These are phyloP conservation scores for Xyliphius kryptos DNA, from an alignment of 2,113 vertebrate species.

Conservation along the genomic window DNA sequence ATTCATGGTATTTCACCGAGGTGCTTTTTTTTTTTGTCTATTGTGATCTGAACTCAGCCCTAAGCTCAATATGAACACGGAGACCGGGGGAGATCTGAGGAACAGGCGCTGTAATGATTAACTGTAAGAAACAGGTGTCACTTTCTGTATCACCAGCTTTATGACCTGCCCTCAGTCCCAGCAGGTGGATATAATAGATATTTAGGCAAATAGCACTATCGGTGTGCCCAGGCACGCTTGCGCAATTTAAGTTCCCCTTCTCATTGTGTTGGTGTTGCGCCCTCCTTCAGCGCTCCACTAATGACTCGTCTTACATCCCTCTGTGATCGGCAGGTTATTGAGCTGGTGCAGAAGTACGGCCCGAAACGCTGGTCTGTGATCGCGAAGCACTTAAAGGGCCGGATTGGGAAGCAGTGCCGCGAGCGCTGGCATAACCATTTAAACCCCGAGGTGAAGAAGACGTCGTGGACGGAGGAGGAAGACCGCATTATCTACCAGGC, in stretches of 20 bases:
- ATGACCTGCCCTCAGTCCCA: conserved; percentile 27
- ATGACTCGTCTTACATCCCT: not conserved
- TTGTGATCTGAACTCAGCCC: too few species aligned
- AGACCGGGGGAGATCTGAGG: not conserved
- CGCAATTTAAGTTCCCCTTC: conserved; percentile 39
- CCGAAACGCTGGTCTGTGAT: conserved; percentile 98
- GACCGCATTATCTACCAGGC: conserved; percentile 98
- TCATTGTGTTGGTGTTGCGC: conserved; percentile 47
- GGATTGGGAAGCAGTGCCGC: conserved; percentile 97
- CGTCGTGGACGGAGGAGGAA: conserved; percentile 98
- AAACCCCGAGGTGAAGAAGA: conserved; percentile 99
- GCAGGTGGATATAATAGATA: conserved; percentile 38
- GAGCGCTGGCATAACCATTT: conserved; percentile 99
- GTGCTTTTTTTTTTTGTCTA: too few species aligned
- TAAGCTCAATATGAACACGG: too few species aligned
- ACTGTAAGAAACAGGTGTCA: conserved; percentile 34
- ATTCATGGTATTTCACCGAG: too few species aligned
- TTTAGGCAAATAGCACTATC: conserved; percentile 33
- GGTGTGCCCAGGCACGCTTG: conserved; percentile 27
- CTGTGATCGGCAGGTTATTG: conserved; percentile 79
- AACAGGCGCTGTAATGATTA: conserved; percentile 41
- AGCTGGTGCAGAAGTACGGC: conserved; percentile 97
- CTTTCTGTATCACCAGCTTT: conserved; percentile 28
- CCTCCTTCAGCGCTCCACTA: conserved; percentile 43
- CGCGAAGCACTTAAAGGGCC: conserved; percentile 96